Conservation (phyloP, 2,888 invertebrate species). For the Xanthia icteritia region DNA sequence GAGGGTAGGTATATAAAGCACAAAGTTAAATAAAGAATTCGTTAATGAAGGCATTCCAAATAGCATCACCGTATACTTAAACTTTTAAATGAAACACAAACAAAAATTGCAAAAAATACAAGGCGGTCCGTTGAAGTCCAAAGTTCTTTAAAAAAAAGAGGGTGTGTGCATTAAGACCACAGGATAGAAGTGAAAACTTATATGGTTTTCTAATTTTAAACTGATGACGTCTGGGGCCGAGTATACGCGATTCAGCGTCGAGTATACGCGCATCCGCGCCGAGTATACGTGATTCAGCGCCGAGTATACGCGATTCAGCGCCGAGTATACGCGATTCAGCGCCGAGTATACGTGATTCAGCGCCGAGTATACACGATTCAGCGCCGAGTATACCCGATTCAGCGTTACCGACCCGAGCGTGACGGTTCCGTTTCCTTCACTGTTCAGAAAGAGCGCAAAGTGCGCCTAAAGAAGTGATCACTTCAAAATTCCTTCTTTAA, state of each 20-base stretch:
- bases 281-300: neutral
- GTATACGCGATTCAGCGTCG: neutral
- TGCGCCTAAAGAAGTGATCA: neutral
- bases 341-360: too few relatives aligned
- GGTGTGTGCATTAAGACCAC: neutral
- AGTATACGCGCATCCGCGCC: neutral
- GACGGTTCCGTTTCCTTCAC: too few relatives aligned
- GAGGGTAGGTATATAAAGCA: slow-evolving; percentile 23
- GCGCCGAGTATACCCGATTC: neutral
- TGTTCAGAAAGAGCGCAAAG: too few relatives aligned
- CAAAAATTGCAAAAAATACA: neutral
- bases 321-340: too few relatives aligned
- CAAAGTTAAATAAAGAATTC: slow-evolving; percentile 39
- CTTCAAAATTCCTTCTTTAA: neutral
- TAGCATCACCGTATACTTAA: neutral
- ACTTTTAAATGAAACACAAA: neutral
- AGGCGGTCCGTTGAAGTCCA: too few relatives aligned
- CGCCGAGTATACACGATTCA: too few relatives aligned
- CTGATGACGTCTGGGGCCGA: neutral
- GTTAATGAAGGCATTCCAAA: slow-evolving; percentile 31
- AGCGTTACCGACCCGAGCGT: neutral
- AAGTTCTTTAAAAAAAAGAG: neutral
- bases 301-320: too few relatives aligned
- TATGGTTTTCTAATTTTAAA: neutral
- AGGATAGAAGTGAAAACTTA: neutral